Percentiles rank a stretch among this genome's conserved stretches.
phyloP scores from a whole-genome alignment of 2,888 invertebrate species.

The Beris morrisii region DNA sequence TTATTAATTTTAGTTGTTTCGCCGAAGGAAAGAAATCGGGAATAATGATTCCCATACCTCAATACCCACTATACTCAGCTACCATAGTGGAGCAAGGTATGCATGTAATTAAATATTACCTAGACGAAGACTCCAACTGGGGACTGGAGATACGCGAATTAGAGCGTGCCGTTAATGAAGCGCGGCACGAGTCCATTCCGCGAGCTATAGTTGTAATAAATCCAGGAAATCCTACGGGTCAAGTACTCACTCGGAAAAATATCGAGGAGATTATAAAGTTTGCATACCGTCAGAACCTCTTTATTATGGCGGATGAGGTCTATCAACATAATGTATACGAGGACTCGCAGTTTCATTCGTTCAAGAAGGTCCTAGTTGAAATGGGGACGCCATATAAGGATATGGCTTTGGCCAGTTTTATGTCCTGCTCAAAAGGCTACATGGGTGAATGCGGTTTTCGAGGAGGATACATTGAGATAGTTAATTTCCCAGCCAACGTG shows the following conservation, averaged over 20 bases:
- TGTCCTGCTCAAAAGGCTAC: conserved; percentile 96
- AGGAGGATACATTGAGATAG: conserved; percentile 91
- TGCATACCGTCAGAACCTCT: conserved; percentile 80
- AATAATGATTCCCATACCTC: conserved; percentile 96
- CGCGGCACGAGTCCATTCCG: conserved; percentile 65
- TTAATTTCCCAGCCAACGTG: conserved; percentile 83
- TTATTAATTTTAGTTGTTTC: conserved; percentile 31
- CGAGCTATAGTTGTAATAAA: conserved; percentile 93
- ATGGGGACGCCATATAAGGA: conserved; percentile 84
- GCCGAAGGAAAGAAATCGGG: conserved; percentile 60
- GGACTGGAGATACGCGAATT: conserved; percentile 77
- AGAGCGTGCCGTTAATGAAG: conserved; percentile 71
- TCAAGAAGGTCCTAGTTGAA: conserved; percentile 90
- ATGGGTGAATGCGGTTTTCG: conserved; percentile 94
- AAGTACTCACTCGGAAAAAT: conserved; percentile 85
- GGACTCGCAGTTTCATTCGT: conserved; percentile 85
- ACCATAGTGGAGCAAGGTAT: conserved; percentile 91
- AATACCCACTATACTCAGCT: conserved; percentile 97
- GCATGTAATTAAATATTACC: conserved; percentile 81
- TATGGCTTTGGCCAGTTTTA: conserved; percentile 92
- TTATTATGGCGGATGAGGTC: conserved; percentile 92
- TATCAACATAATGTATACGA: conserved; percentile 98
- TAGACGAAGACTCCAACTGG: conserved; percentile 90
- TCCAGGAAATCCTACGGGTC: conserved; percentile 98
- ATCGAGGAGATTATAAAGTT: conserved; percentile 91